phyloP scores from a whole-genome alignment of 1,140 invertebrate genomes.

The Manduca sexta region DNA sequence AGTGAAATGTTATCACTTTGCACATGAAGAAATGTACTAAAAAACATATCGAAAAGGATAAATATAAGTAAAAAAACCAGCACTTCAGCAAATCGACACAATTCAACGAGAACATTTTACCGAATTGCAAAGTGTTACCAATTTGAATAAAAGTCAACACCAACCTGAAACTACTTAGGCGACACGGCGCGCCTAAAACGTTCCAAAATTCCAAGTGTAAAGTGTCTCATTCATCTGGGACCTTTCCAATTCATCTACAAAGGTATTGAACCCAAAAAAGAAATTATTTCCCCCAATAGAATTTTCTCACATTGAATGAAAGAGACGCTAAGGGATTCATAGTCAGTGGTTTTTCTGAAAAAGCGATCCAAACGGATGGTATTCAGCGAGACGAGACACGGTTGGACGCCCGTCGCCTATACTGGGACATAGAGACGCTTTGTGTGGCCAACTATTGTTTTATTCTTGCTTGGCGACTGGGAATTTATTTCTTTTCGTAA shows the following conservation, averaged over 20 bases:
- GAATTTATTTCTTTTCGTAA: no score
- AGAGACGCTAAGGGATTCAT: conserved; percentile 40
- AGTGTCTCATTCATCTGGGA: conserved; percentile 2
- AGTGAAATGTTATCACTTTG: no score
- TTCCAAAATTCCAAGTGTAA: background rate
- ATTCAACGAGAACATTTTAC: no score
- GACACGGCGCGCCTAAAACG: background rate
- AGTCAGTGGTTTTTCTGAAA: conserved; percentile 50
- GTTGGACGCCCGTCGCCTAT: conserved; percentile 31
- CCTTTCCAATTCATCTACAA: conserved; percentile 19
- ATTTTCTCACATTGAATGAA: conserved; percentile 41
- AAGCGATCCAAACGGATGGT: conserved; percentile 38
- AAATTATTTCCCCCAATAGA: conserved; percentile 52
- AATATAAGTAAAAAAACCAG: no score
- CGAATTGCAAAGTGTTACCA: no score
- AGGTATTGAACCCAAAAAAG: conserved; percentile 23
- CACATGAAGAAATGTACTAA: no score
- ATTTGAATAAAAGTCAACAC: no score
- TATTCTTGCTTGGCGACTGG: no score
- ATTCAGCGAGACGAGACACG: conserved; percentile 34
- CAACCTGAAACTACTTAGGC: no score
- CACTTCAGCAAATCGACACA: no score
- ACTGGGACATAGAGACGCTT: background rate
- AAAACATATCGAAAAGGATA: no score
- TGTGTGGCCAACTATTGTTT: no score